phyloP scores from a whole-genome alignment of 1,140 invertebrate species.

The Psix sp. region DNA sequence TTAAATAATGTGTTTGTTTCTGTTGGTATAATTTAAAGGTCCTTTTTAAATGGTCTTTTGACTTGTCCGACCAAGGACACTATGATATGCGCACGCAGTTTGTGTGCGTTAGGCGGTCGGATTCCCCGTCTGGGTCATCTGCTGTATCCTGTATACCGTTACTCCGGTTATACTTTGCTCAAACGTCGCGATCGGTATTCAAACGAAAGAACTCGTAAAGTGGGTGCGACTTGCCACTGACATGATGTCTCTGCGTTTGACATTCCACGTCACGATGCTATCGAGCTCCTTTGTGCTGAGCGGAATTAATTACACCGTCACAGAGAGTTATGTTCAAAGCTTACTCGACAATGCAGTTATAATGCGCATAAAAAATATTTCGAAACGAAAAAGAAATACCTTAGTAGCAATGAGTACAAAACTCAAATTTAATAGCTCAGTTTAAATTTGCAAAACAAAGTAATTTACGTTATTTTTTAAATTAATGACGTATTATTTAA shows the following conservation, averaged over 20 bases:
- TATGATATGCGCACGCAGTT: too few species aligned
- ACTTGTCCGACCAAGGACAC: too few species aligned
- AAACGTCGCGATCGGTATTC: conserved; percentile 62
- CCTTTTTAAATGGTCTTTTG: too few species aligned
- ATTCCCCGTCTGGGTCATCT: conserved; percentile 65
- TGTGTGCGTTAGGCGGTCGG: conserved; percentile 65
- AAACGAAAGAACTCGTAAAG: conserved; percentile 58
- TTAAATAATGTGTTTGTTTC: too few species aligned
- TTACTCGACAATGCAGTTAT: conserved; percentile 5
- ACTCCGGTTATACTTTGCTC: conserved; percentile 53
- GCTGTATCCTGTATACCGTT: conserved; percentile 69
- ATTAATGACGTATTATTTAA: too few species aligned
- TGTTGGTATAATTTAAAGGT: too few species aligned
- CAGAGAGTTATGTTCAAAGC: conserved; percentile 3
- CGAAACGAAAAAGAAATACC: too few species aligned
- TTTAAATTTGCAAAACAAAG: too few species aligned
- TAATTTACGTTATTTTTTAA: too few species aligned
- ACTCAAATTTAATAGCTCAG: too few species aligned
- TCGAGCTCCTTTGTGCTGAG: conserved; percentile 44
- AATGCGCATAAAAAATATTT: too few species aligned
- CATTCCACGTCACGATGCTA: conserved; percentile 52
- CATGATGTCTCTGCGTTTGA: conserved; percentile 53
- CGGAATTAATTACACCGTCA: conserved; percentile 35
- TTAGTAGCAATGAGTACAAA: too few species aligned
- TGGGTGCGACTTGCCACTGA: conserved; percentile 57